These are phyloP conservation scores for Calameuta pallipes DNA, from an alignment of 2,888 invertebrate species.

Conservation along the genomic window DNA sequence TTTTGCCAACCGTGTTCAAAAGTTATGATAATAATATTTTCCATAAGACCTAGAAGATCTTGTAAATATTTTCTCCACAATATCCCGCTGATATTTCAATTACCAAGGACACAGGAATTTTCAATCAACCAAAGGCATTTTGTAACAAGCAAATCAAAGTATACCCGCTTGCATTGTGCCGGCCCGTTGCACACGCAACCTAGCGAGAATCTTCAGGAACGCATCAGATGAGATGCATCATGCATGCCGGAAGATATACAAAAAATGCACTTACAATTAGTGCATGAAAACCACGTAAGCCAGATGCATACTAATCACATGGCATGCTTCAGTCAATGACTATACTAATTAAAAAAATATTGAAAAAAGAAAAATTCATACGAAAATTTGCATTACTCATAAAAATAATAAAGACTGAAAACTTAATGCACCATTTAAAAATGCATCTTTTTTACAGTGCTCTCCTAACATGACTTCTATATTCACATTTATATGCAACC, in stretches of 20 bases:
- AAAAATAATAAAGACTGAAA: background rate
- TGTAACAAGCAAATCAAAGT: background rate
- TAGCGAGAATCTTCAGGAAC: background rate
- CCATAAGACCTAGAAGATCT: background rate
- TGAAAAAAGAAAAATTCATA: background rate
- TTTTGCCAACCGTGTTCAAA: background rate
- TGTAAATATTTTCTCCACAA: background rate
- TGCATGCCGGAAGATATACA: background rate
- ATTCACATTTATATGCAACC: background rate
- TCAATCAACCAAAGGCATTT: background rate
- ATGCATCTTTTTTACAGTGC: background rate
- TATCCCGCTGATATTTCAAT: background rate
- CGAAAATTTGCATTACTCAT: background rate
- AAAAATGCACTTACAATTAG: background rate
- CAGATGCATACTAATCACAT: background rate
- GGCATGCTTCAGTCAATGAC: background rate
- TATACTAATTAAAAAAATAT: background rate
- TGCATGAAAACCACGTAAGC: background rate
- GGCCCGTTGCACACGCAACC: background rate
- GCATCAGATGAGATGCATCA: background rate
- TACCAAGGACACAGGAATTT: background rate
- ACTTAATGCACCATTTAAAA: background rate
- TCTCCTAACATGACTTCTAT: background rate
- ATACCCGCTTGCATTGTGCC: background rate
- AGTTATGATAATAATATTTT: background rate